Base-by-base conservation (phyloP, 2,888 invertebrate species). In the Dolomedes plantarius region DNA sequence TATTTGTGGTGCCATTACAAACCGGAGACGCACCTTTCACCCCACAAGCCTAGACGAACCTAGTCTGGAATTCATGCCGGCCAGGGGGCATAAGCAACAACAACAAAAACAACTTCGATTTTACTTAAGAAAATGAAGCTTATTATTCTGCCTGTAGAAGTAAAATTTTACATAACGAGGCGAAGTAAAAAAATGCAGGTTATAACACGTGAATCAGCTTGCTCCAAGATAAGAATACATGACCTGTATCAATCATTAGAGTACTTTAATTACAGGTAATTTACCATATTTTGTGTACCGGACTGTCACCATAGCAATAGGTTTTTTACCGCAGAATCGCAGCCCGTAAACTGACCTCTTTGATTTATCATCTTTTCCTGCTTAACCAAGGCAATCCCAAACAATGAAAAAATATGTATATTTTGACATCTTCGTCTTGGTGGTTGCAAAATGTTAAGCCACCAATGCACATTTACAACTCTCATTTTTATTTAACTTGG, bases 401-500 rank as follows among this genome's bases (percentile, higher is more conserved):
- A 67, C 67, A 67, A 32, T 31, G 67, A 64, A 73, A 78, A 68
- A 77, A 72, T 72, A 75, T 68, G 41, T 39, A 73, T 77, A 83
- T 73, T 78, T 77, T 77, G 68, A 85, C 77, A 85, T 77, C 39
- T 72, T 77, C 56, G 56, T 85, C 72, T 62, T 64, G 64, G 65
- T 50, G 76, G 76, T 56, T 29, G 73, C 68, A 73, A 81, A 85
- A 85, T 68, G 77, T 65, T 67, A 78, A 77, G 73, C 77, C 73
- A 83, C 67, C 67, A 56, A 71, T 80, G 50, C 65, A 67, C 83
- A 82, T 82, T 82, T 75, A 77, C 77, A 77, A 77, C 77, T 68
- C 67, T 67, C 67, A 71, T 83, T 83, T 76, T 83, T 82, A 76
- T 71, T 76, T 76, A 32, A 39, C 27, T 27, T 23, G 28, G n/a